A percentile compares a stretch with the other conserved stretches of the same genome.
These are phyloP conservation scores for Volucella inflata DNA, from an alignment of 2,888 invertebrate species.

Conservation along the genomic window DNA sequence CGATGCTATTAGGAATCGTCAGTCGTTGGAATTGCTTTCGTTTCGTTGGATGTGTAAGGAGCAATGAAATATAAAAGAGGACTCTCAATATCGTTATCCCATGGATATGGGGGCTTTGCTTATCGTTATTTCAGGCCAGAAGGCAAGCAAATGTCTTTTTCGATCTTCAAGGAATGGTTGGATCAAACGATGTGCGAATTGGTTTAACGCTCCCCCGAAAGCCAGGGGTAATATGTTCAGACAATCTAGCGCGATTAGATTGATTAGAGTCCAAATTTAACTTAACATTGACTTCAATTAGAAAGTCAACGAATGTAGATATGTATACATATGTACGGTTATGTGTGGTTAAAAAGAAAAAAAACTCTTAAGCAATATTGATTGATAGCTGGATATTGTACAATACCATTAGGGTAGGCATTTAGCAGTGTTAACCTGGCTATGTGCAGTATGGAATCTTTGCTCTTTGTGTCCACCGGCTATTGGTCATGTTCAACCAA, in stretches of 20 bases:
- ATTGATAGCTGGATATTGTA: too few species aligned
- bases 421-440: too few species aligned
- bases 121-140: constrained; percentile 46
- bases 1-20: constrained; percentile 63
- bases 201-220: constrained; percentile 49
- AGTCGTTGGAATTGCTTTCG: neutral
- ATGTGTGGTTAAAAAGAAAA: too few species aligned
- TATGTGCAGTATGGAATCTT: too few species aligned
- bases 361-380: too few species aligned
- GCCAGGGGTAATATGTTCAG: constrained; percentile 49
- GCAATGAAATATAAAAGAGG: constrained; percentile 58
- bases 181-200: constrained; percentile 63
- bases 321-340: too few species aligned
- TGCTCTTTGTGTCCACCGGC: too few species aligned
- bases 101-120: constrained; percentile 53
- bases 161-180: neutral
- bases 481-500: too few species aligned
- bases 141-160: constrained; percentile 26
- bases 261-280: constrained; percentile 53
- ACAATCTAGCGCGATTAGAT: constrained; percentile 48
- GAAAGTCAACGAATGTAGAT: too few species aligned
- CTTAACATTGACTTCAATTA: neutral
- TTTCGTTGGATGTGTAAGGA: constrained; percentile 46
- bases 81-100: constrained; percentile 52
- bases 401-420: too few species aligned